Conservation (phyloP, 2,888 invertebrate species). For the Bombylius discolor region DNA sequence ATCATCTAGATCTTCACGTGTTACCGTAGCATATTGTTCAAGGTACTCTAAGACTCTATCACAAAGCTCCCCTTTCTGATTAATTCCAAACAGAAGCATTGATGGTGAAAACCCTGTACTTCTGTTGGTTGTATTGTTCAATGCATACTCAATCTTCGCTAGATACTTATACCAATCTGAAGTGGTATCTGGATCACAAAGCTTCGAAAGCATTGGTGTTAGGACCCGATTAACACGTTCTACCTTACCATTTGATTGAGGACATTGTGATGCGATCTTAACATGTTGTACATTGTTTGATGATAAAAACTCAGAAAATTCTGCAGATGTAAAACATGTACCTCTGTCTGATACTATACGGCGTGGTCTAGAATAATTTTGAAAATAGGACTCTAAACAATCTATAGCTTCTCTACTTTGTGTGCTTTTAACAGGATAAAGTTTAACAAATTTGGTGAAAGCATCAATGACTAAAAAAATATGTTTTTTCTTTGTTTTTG, state of each 20-base stretch:
- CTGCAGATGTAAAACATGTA: slow-evolving; percentile 2
- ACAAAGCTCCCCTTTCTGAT: slow-evolving; percentile 16
- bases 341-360: slow-evolving; percentile 8
- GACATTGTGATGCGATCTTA: slow-evolving; percentile 7
- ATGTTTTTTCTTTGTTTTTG: slow-evolving; percentile 19
- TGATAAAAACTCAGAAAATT: slow-evolving; percentile 3
- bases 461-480: slow-evolving; percentile 8
- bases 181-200: slow-evolving; percentile 1
- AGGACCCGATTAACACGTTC: slow-evolving; percentile 3
- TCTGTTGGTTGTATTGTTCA: slow-evolving; percentile 19
- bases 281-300: slow-evolving; percentile 7
- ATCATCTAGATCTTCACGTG: background rate
- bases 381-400: slow-evolving; percentile 5
- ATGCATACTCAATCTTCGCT: slow-evolving; percentile 15
- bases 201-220: slow-evolving; percentile 5
- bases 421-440: slow-evolving; percentile 12
- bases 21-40: slow-evolving; percentile 1
- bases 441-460: slow-evolving; percentile 21
- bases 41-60: slow-evolving; percentile 14
- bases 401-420: slow-evolving; percentile 3
- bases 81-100: slow-evolving; percentile 18
- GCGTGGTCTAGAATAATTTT: slow-evolving; percentile 1
- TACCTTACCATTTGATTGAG: slow-evolving; percentile 7
- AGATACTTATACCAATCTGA: slow-evolving; percentile 10
- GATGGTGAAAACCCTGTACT: slow-evolving; percentile 19